phyloP scores from a whole-genome alignment of 2,113 vertebrate species.

The Ochotona curzoniae region DNA sequence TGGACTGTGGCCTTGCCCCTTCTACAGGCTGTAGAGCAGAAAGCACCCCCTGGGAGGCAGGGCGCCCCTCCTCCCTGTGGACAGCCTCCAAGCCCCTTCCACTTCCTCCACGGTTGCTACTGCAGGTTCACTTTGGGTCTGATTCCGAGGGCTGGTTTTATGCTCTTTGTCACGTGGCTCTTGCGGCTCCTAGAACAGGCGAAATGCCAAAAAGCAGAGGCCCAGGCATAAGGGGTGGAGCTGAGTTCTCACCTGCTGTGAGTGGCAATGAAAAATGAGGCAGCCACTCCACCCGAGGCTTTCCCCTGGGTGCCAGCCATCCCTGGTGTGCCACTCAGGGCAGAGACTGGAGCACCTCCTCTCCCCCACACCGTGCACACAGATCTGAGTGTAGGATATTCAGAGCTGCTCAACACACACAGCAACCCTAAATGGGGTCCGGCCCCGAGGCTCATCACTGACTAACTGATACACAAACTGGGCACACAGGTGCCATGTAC shows the following conservation, averaged over 20 bases:
- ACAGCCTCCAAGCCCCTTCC: neutral
- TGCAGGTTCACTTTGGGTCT: neutral
- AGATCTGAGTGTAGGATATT: too few relatives aligned
- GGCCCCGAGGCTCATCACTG: neutral
- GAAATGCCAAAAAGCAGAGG: slow-evolving; percentile 26
- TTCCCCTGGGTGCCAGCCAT: neutral
- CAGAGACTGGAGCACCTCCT: too few relatives aligned
- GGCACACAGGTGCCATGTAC: too few relatives aligned
- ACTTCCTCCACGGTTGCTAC: neutral
- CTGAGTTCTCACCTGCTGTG: neutral
- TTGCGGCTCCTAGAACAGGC: neutral
- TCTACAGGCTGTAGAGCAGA: neutral
- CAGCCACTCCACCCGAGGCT: neutral
- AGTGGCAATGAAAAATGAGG: neutral
- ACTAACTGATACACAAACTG: neutral
- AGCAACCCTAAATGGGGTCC: too few relatives aligned
- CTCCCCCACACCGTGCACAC: too few relatives aligned
- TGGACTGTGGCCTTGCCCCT: neutral
- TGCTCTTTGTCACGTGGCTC: neutral
- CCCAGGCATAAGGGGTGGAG: neutral
- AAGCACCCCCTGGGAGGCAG: neutral
- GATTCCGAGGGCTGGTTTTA: neutral
- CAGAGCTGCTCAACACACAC: too few relatives aligned
- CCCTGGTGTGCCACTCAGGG: too few relatives aligned
- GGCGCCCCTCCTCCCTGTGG: too few relatives aligned